Percentiles rank a stretch among this genome's conserved stretches.
Conservation (phyloP, 2,797 vertebrate genomes). For the Hippocampus kuda region DNA sequence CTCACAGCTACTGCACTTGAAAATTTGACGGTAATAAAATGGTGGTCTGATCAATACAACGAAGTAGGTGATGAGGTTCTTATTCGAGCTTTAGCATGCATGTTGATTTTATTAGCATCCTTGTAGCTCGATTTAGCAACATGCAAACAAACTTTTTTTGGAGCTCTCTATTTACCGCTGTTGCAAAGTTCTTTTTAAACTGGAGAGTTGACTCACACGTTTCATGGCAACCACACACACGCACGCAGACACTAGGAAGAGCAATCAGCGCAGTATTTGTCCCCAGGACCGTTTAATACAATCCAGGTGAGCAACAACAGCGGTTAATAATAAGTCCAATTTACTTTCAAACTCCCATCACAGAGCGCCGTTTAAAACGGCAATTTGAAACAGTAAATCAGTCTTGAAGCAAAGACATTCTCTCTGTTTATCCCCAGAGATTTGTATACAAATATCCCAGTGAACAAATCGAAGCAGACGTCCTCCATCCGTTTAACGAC, state of each 20-base stretch:
- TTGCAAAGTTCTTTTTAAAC: neutral
- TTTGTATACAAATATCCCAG: constrained; percentile 41
- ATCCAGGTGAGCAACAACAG: constrained; percentile 60
- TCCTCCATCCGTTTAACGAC: constrained; percentile 39
- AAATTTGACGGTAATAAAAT: neutral
- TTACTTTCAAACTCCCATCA: constrained; percentile 52
- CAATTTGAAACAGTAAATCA: constrained; percentile 61
- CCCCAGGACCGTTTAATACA: constrained; percentile 50
- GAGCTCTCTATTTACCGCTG: neutral
- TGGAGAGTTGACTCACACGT: neutral
- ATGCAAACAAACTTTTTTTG: neutral
- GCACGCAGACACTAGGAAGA: constrained; percentile 30
- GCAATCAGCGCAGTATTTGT: constrained; percentile 52
- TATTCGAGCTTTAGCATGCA: neutral
- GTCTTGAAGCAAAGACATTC: constrained; percentile 39
- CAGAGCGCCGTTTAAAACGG: constrained; percentile 51
- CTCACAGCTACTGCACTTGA: too few relatives aligned
- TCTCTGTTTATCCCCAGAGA: constrained; percentile 44
- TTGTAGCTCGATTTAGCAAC: neutral
- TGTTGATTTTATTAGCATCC: neutral
- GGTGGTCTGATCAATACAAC: neutral
- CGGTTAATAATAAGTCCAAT: constrained; percentile 61
- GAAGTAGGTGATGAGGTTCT: neutral
- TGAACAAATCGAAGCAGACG: constrained; percentile 41
- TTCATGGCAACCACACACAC: neutral